Evolutionary conservation across 2,113 vertebrate species (phyloP), one percentile per base, ranked within the genome.

Genomic region (Equus przewalskii): DNA sequence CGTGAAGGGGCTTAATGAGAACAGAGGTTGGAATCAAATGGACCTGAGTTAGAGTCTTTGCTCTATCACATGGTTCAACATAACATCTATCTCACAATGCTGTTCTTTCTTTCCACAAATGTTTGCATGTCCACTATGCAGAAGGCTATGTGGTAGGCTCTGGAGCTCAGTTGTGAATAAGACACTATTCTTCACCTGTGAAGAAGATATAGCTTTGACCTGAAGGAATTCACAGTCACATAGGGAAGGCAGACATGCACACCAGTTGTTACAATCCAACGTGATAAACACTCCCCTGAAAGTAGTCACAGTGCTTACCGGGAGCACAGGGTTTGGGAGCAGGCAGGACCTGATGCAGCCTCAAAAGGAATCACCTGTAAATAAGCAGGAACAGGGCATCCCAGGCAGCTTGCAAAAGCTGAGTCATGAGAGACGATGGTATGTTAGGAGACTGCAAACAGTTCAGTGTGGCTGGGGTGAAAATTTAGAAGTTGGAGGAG

Each of bases 51-150:
- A 44, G 51, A 76, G 36, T 81, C 10, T 64, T 36, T 73, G 56
- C 36, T 54, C 44, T 28, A 5, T 16, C 46, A n/a, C 3, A 0
- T 22, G 54, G n/a, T 26, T 19, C 28, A 2, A 6, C 16, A 3
- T 8, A 72, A 62, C 60, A 44, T 28, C 46, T 36, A 0, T 44
- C 51, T 89, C 24, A 65, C 36, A 54, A 7, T 79, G 54, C 24
- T 41, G 5, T 83, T 79, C 24, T 26, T 78, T 72, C 79, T 65
- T 82, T 90, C 70, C 41, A 30, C 11, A 64, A n/a, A 79, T 12
- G 8, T n/a, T 49, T 79, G 6, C 26, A 11, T 78, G 51, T 78
- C 69, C 21, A 36, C 30, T 46, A 3, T 64, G 62, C 26, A 58
- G 19, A 73, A 67, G 30, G 19, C 15, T 54, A 62, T 10, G 22